Evolutionary conservation across 1,140 invertebrate species (phyloP).

Genomic region (Bombyx mandarina): DNA sequence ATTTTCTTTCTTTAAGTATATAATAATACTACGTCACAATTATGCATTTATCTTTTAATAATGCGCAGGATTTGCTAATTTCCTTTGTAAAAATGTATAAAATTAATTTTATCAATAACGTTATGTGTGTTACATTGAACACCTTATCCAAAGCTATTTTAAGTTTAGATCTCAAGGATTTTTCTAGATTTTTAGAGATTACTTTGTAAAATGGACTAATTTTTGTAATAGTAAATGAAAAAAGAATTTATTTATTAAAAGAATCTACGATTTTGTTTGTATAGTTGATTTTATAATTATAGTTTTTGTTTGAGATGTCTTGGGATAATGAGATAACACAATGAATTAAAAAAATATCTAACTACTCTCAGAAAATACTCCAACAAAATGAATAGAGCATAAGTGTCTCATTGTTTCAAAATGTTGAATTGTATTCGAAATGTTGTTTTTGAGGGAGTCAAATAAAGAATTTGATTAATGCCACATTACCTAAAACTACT

Average conservation of each 20-base stretch:
- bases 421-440: too few species aligned
- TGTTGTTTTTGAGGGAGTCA: too few species aligned
- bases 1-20: conserved; percentile 5
- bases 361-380: too few species aligned
- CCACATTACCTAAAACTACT: too few species aligned
- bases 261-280: conserved; percentile 46
- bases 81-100: conserved; percentile 67
- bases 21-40: conserved; percentile 2
- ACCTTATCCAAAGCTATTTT: conserved; percentile 65
- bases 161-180: conserved; percentile 67
- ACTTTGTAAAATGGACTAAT: conserved; percentile 37
- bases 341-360: too few species aligned
- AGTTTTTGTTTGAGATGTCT: too few species aligned
- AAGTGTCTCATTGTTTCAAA: too few species aligned
- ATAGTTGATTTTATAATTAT: conserved; percentile 42
- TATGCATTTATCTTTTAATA: conserved; percentile 41
- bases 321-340: too few species aligned
- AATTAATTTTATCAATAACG: conserved; percentile 20
- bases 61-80: conserved; percentile 35
- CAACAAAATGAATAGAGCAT: too few species aligned
- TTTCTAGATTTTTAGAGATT: conserved; percentile 29
- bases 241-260: conserved; percentile 65
- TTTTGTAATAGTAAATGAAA: conserved; percentile 46
- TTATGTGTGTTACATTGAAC: too few species aligned
- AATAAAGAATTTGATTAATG: too few species aligned